phyloP scores from a whole-genome alignment of 2,888 invertebrate species.

The Diabrotica balteata region DNA sequence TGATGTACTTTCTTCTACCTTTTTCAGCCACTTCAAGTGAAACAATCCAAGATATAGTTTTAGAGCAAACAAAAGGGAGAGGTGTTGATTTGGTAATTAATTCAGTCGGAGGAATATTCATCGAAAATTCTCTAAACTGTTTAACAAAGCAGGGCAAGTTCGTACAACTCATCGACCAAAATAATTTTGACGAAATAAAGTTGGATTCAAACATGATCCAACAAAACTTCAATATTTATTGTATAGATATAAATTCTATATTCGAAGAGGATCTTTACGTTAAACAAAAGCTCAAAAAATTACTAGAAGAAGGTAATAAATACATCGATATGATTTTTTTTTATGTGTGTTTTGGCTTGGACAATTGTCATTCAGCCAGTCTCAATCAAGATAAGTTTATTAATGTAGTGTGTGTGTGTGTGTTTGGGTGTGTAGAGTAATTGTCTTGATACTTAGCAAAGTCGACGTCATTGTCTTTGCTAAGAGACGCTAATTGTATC shows the following conservation, averaged over 20 bases:
- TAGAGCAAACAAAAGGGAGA: neutral
- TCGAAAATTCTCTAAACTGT: neutral
- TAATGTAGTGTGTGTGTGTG: too few relatives aligned
- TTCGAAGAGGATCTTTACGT: constrained; percentile 62
- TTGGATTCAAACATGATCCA: neutral
- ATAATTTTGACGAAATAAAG: neutral
- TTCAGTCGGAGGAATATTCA: neutral
- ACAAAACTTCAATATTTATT: neutral
- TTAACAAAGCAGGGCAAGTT: neutral
- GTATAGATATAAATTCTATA: constrained; percentile 73
- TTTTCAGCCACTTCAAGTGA: too few relatives aligned
- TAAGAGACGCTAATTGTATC: too few relatives aligned
- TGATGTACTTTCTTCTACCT: too few relatives aligned
- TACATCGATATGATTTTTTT: too few relatives aligned
- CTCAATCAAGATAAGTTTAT: too few relatives aligned
- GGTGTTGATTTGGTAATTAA: neutral
- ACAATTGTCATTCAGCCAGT: too few relatives aligned
- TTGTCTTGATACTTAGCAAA: too few relatives aligned
- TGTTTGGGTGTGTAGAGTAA: too few relatives aligned
- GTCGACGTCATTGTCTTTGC: too few relatives aligned
- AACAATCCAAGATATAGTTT: too few relatives aligned
- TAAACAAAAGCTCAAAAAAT: constrained; percentile 61
- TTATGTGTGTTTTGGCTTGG: too few relatives aligned
- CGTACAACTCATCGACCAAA: neutral
- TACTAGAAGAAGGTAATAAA: constrained; percentile 62